Evolutionary conservation across 1,140 invertebrate genomes (phyloP).

Genomic region (Cyphomyrmex costatus): DNA sequence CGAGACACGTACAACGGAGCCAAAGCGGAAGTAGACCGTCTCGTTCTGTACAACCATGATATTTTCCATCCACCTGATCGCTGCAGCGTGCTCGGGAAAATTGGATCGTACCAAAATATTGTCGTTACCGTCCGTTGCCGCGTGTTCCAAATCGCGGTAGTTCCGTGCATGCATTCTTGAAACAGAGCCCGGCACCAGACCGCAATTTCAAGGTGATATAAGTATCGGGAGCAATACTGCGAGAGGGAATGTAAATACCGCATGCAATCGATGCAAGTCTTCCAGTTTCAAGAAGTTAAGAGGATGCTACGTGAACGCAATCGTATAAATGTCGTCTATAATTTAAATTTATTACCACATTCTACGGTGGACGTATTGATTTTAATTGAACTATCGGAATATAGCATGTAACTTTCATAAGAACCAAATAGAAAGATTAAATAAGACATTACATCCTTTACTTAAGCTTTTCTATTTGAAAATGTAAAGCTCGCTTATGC

Average conservation of each 20-base stretch:
- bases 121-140: constrained; percentile 71
- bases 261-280: constrained; percentile 57
- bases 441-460: constrained; percentile 5
- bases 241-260: constrained; percentile 68
- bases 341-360: constrained; percentile 35
- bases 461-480: neutral
- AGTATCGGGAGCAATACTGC: constrained; percentile 60
- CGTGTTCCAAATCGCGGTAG: constrained; percentile 68
- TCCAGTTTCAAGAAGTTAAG: constrained; percentile 43
- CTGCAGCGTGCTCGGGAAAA: constrained; percentile 65
- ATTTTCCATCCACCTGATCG: constrained; percentile 76
- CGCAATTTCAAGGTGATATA: constrained; percentile 70
- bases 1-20: constrained; percentile 18
- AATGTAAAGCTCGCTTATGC: constrained; percentile 4
- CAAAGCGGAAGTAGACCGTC: constrained; percentile 39
- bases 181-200: constrained; percentile 37
- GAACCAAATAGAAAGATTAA: neutral
- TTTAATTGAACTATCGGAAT: constrained; percentile 30
- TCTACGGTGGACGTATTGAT: neutral
- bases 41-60: constrained; percentile 58
- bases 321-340: constrained; percentile 14
- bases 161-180: constrained; percentile 43
- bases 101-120: constrained; percentile 76
- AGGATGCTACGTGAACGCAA: constrained; percentile 26
- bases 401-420: neutral